Evolutionary conservation across 2,113 vertebrate genomes (phyloP), one percentile per base, ranked within the genome.

Genomic region (Podarcis cretensis): DNA sequence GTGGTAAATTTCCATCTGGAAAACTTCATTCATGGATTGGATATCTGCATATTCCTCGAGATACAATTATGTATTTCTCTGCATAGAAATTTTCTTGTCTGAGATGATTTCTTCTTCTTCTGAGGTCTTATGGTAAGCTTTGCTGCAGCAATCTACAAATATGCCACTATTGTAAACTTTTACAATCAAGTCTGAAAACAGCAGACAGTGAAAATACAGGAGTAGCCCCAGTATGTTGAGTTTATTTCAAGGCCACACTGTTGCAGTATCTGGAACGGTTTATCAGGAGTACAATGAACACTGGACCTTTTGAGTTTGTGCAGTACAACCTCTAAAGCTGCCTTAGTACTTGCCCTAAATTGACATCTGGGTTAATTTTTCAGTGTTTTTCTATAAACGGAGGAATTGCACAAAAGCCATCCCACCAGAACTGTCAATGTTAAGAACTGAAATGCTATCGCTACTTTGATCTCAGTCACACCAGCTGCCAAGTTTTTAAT

Each of bases 191-290:
- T 83, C 68, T 75, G 20, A 91, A 48, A 88, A 89, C n/a, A 91
- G 40, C 48, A 79, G 84, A 54, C 54, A 91, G 87, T 57, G 93
- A 95, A 95, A 95, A 37, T 77, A 48, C 48, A 88, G 91, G 68
- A 91, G 87, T 85, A 87, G 84, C 88, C 90, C 76, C 81, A 93
- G 88, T 93, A 90, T 40, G 82, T 0, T 23, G 90, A 95, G 93
- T 91, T 93, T 94, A 94, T 93, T 90, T 77, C 90, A 96, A 96
- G 94, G 93, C 93, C 96, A 95, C 94, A 86, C 63, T 82, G 88
- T 92, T 93, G 75, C 27, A 94, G 83, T 76, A 30, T 92, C 86
- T 95, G n/a, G 86, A 92, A 89, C 57, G 88, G 81, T 14, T 93
- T 63, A 89, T 66, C 75, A 83, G 13, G 90, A 95, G 88, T 81